These are phyloP conservation scores for Cryptocheilus praepositus DNA, from an alignment of 2,888 invertebrate species.

Conservation along the genomic window DNA sequence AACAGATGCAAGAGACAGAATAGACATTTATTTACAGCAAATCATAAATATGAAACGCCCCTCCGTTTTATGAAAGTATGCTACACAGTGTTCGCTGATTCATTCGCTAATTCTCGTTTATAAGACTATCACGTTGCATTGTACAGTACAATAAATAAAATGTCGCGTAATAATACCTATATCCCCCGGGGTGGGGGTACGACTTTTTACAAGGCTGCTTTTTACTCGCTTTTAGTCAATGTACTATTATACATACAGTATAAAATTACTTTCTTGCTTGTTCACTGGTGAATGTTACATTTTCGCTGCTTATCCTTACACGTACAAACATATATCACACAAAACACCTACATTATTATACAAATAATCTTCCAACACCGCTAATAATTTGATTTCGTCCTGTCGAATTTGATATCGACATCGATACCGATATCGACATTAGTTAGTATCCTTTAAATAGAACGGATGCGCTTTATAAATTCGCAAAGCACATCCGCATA, in stretches of 20 bases:
- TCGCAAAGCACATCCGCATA: neutral
- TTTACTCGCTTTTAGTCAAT: constrained; percentile 12
- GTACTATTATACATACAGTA: constrained; percentile 38
- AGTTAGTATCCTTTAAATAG: constrained; percentile 6
- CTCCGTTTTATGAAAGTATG: too few species aligned
- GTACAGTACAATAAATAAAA: too few species aligned
- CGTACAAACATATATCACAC: constrained; percentile 23
- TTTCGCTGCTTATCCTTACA: constrained; percentile 17
- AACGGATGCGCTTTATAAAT: neutral
- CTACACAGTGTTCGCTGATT: too few species aligned
- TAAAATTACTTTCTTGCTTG: constrained; percentile 53
- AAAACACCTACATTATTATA: too few species aligned
- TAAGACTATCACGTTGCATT: neutral
- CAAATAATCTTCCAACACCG: too few species aligned
- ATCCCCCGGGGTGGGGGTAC: constrained; percentile 3
- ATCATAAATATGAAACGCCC: neutral
- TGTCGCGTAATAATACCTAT: too few species aligned
- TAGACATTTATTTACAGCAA: constrained; percentile 15
- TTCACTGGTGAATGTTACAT: constrained; percentile 34
- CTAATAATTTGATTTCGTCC: too few species aligned
- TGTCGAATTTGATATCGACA: too few species aligned
- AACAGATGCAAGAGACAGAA: neutral
- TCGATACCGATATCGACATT: too few species aligned
- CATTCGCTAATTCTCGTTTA: neutral
- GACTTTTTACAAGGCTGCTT: constrained; percentile 22